phyloP scores from a whole-genome alignment of 2,888 invertebrate genomes.

The Amiota minor region DNA sequence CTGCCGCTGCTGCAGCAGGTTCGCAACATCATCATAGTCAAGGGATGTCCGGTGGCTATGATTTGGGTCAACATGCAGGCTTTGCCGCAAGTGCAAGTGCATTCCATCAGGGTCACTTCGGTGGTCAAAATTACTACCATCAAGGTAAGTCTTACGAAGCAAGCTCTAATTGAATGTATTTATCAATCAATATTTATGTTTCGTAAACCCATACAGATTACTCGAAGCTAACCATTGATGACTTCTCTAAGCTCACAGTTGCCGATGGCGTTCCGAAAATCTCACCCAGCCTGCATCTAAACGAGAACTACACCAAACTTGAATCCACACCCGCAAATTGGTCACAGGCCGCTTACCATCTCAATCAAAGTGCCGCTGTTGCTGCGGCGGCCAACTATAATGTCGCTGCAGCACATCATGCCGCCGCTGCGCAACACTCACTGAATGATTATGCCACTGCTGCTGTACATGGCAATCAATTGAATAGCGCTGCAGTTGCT shows the following conservation, averaged over 20 bases:
- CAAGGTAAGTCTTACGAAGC: constrained; percentile 62
- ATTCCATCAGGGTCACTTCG: constrained; percentile 72
- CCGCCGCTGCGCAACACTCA: constrained; percentile 63
- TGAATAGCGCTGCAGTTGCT: constrained; percentile 57
- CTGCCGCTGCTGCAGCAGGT: constrained; percentile 65
- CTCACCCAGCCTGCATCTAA: constrained; percentile 70
- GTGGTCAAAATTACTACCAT: constrained; percentile 72
- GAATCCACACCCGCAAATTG: constrained; percentile 69
- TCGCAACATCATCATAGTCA: constrained; percentile 70
- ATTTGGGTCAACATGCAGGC: constrained; percentile 68
- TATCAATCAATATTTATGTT: not conserved
- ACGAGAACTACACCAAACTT: constrained; percentile 71
- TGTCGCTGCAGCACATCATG: constrained; percentile 66
- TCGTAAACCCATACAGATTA: constrained; percentile 71
- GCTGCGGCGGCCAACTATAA: constrained; percentile 70
- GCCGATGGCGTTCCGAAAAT: constrained; percentile 73
- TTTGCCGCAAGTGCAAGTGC: constrained; percentile 67
- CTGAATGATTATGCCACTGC: constrained; percentile 69
- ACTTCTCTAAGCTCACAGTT: constrained; percentile 74
- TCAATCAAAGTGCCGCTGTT: constrained; percentile 69
- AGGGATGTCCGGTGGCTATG: constrained; percentile 69
- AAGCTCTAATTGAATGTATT: not conserved
- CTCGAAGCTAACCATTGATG: constrained; percentile 75
- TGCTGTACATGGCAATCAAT: constrained; percentile 65
- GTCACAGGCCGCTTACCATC: constrained; percentile 71